phyloP scores from a whole-genome alignment of 2,113 vertebrate genomes.

The Brachypodius melanocephalos region DNA sequence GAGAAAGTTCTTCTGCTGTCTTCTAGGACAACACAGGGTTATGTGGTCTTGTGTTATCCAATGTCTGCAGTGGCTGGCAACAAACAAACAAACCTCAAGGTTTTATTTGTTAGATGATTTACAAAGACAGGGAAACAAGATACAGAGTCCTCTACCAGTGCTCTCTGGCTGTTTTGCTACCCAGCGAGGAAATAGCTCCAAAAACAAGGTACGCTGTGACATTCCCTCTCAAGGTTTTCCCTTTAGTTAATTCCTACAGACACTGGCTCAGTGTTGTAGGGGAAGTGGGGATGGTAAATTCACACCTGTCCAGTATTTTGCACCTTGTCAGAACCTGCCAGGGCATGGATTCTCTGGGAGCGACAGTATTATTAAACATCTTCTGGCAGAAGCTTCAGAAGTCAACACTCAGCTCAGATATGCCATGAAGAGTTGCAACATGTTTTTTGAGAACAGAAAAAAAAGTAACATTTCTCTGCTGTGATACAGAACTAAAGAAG shows the following conservation, averaged over 20 bases:
- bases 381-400: slow-evolving; percentile 25
- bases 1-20: background rate
- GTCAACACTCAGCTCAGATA: background rate
- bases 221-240: background rate
- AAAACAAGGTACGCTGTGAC: background rate
- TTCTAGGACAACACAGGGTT: background rate
- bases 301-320: slow-evolving; percentile 37
- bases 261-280: background rate
- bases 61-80: background rate
- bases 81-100: background rate
- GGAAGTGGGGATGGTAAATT: slow-evolving; percentile 13
- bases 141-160: background rate
- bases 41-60: background rate
- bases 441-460: background rate
- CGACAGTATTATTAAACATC: slow-evolving; percentile 48
- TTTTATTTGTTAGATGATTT: background rate
- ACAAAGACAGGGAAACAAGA: background rate
- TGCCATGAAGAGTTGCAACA: background rate
- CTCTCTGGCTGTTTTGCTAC: background rate
- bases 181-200: background rate
- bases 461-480: background rate
- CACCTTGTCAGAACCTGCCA: slow-evolving; percentile 41
- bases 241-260: slow-evolving; percentile 8
- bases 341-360: background rate
- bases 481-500: background rate